Evolutionary conservation across 2,113 vertebrate species (phyloP).

Genomic region (Microcebus ravelobensis): DNA sequence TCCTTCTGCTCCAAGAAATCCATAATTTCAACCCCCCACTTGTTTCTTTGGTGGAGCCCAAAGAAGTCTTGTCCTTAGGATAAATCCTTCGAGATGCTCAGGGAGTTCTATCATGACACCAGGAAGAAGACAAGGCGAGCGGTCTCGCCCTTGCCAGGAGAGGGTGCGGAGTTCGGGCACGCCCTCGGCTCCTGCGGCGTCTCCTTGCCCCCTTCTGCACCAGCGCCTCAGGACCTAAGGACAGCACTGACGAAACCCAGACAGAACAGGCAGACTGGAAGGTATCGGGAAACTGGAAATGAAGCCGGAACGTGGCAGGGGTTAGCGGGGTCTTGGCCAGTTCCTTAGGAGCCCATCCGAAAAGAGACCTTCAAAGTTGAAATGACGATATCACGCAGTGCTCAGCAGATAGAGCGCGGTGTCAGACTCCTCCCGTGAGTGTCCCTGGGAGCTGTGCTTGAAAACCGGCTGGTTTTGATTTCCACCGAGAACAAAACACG

Average conservation of each 20-base stretch:
- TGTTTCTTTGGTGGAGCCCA: neutral
- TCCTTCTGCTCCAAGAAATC: neutral
- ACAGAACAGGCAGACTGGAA: neutral
- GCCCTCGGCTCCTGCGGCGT: too few relatives aligned
- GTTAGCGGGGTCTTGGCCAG: fast-evolving
- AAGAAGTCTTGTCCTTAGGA: neutral
- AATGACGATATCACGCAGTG: neutral
- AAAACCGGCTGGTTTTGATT: neutral
- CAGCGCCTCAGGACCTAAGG: neutral
- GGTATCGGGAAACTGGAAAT: neutral
- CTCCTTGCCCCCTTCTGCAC: neutral
- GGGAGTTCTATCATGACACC: neutral
- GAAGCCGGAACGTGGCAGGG: neutral
- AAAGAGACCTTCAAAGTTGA: neutral
- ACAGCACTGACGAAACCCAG: neutral
- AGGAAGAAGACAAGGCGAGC: neutral
- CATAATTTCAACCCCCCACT: neutral
- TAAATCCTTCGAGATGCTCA: neutral
- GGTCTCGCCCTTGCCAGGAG: too few relatives aligned
- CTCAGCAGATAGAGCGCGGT: neutral
- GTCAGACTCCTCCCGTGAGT: neutral
- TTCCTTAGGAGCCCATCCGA: neutral
- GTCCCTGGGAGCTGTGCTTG: neutral
- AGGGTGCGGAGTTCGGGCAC: neutral
- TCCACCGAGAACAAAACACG: neutral